These are phyloP conservation scores for Falco biarmicus DNA, from an alignment of 2,797 vertebrate species.

Conservation along the genomic window DNA sequence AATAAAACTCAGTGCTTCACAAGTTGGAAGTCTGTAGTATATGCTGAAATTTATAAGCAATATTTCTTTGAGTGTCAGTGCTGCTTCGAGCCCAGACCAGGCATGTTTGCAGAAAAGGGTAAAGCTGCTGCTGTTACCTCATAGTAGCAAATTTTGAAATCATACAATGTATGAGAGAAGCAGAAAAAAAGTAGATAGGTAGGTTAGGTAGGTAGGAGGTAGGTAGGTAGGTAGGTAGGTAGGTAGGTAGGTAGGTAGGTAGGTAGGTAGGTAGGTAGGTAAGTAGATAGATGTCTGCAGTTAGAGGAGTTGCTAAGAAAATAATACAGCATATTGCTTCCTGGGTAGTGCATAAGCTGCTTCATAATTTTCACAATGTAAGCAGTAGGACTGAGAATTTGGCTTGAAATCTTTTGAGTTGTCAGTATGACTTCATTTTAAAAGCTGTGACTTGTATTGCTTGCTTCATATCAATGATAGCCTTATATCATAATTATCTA, in stretches of 20 bases:
- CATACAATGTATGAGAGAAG: neutral
- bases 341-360: neutral
- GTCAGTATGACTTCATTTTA: neutral
- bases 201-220: too few species aligned
- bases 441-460: neutral
- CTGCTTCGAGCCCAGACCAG: neutral
- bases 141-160: neutral
- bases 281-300: neutral
- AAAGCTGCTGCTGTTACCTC: neutral
- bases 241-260: neutral
- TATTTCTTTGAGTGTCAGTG: neutral
- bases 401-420: slow-evolving; percentile 15
- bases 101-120: neutral
- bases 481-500: neutral
- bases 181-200: neutral
- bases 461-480: neutral
- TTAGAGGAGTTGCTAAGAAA: neutral
- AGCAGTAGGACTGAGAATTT: slow-evolving; percentile 30
- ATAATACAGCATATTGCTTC: neutral
- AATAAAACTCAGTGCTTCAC: neutral
- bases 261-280: neutral
- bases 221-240: too few species aligned
- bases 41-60: neutral
- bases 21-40: neutral
- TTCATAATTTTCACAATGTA: slow-evolving; percentile 21